Evolutionary conservation across 1,140 invertebrate species (phyloP).

Genomic region (Drosophila prosaltans): DNA sequence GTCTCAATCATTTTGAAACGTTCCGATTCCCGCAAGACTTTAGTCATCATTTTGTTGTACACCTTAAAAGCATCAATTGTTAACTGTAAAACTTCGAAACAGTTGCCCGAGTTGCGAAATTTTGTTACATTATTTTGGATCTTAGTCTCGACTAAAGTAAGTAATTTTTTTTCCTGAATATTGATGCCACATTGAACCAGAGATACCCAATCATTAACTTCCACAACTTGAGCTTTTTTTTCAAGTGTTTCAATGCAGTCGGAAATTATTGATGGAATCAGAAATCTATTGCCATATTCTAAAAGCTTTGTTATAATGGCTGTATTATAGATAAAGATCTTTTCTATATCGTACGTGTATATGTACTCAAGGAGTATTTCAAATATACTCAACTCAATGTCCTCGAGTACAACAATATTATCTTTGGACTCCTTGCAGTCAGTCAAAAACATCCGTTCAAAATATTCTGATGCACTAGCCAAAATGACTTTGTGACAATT

Average conservation of each 20-base stretch:
- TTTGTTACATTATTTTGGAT: no score
- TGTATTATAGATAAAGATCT: not conserved
- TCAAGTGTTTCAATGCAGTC: not conserved
- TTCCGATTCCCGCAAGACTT: no score
- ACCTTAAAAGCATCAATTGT: no score
- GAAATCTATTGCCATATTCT: constrained; percentile 2
- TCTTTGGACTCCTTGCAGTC: no score
- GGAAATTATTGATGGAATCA: not conserved
- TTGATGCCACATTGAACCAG: no score
- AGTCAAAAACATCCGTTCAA: not conserved
- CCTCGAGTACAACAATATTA: not conserved
- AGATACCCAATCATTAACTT: not conserved
- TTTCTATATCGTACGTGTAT: not conserved
- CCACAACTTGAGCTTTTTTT: fast-evolving
- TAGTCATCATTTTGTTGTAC: no score
- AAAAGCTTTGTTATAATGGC: constrained; percentile 10
- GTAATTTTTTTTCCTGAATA: no score
- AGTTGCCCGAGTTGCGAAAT: no score
- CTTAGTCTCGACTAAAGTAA: no score
- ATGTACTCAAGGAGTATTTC: constrained; percentile 14
- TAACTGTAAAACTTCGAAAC: no score
- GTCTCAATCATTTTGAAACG: no score
- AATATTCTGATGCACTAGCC: constrained; percentile 33
- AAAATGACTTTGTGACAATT: constrained; percentile 38
- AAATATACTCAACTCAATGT: constrained; percentile 12